phyloP scores from a whole-genome alignment of 2,797 vertebrate species.

The Argya squamiceps region DNA sequence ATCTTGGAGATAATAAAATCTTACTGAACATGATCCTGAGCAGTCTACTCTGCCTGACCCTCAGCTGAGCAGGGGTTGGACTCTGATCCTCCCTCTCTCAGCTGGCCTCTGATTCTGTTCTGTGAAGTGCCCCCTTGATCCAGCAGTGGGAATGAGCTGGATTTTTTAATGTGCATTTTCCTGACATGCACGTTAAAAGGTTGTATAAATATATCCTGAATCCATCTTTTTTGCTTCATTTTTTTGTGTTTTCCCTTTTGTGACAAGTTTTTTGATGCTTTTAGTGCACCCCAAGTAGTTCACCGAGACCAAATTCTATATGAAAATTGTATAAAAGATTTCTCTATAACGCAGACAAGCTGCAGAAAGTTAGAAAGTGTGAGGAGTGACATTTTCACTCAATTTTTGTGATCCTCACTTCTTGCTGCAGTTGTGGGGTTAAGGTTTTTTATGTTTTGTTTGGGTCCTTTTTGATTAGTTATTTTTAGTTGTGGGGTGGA shows the following conservation, averaged over 20 bases:
- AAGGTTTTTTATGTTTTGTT: neutral
- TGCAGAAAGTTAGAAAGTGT: neutral
- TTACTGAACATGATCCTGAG: neutral
- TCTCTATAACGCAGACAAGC: neutral
- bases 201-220: neutral
- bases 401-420: neutral
- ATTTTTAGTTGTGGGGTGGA: neutral
- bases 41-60: neutral
- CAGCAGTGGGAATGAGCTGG: neutral
- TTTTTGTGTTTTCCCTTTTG: neutral
- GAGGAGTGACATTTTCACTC: neutral
- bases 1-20: neutral
- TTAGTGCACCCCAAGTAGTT: neutral
- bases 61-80: neutral
- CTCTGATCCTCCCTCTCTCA: neutral
- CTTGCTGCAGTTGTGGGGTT: neutral
- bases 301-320: neutral
- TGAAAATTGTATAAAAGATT: neutral
- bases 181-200: neutral
- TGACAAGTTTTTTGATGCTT: neutral
- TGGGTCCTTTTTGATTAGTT: accelerated
- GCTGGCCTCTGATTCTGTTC: neutral
- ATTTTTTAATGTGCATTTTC: neutral
- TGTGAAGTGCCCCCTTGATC: neutral
- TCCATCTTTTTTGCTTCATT: neutral